These are phyloP conservation scores for Temnothorax rugatulus DNA, from an alignment of 2,888 invertebrate species.

Conservation along the genomic window DNA sequence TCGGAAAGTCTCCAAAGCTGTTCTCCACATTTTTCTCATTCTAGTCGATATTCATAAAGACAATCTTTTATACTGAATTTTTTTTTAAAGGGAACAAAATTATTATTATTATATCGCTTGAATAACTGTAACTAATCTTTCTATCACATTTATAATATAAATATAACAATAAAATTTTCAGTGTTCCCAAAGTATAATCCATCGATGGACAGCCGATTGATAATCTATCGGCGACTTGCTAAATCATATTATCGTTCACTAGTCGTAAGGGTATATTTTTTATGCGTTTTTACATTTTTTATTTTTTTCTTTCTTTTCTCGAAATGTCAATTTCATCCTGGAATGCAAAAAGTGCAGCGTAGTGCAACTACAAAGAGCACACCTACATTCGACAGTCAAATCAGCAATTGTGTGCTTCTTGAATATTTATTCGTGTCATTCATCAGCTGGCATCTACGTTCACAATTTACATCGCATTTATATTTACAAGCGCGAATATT, in stretches of 20 bases:
- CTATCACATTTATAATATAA: neutral
- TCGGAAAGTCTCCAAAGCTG: neutral
- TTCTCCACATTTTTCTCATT: too few species aligned
- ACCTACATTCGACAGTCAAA: conserved; percentile 43
- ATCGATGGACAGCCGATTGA: neutral
- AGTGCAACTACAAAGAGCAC: neutral
- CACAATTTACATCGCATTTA: neutral
- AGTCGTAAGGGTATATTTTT: neutral
- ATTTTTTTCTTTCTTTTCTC: neutral
- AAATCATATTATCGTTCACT: too few species aligned
- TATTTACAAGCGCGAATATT: neutral
- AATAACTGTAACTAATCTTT: neutral
- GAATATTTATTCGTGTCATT: neutral
- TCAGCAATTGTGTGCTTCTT: conserved; percentile 18
- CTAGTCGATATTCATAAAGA: neutral
- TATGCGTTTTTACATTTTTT: neutral
- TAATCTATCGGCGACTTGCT: neutral
- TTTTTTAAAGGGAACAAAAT: neutral
- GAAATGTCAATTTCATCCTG: neutral
- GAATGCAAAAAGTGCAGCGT: neutral
- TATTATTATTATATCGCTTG: neutral
- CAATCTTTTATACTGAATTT: neutral
- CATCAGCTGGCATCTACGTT: neutral
- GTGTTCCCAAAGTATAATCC: neutral
- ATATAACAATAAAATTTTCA: neutral